These are phyloP conservation scores for Mormyrus proboscirostris DNA, from an alignment of 2,797 vertebrate genomes.

Conservation along the genomic window DNA sequence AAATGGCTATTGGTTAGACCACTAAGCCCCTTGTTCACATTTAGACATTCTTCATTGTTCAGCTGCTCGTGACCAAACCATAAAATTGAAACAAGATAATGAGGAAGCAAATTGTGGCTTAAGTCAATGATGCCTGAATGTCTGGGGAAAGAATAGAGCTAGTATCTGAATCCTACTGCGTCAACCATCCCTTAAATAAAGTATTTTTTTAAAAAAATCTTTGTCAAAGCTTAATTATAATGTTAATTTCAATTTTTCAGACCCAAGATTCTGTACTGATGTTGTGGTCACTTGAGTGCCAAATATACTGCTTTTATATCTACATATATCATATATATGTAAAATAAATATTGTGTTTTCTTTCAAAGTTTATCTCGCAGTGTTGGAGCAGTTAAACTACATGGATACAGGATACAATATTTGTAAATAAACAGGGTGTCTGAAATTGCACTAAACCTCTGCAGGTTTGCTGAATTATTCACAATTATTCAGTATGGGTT, in stretches of 20 bases:
- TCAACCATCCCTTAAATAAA: neutral
- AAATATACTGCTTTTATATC: neutral
- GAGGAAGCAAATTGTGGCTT: neutral
- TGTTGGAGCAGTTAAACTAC: neutral
- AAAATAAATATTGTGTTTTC: neutral
- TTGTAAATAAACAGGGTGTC: neutral
- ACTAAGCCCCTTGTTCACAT: neutral
- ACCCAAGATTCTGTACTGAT: neutral
- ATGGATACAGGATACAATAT: neutral
- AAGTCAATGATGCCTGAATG: neutral
- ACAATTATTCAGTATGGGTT: neutral
- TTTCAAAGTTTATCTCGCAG: neutral
- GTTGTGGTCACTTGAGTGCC: neutral
- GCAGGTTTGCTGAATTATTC: neutral
- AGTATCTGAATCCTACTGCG: neutral
- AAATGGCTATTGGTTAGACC: neutral
- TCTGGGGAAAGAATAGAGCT: neutral
- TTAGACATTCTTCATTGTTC: neutral
- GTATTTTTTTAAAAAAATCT: neutral
- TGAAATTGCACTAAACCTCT: neutral
- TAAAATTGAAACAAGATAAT: slow-evolving; percentile 18
- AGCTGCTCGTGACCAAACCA: slow-evolving; percentile 18
- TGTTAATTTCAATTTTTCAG: neutral
- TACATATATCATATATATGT: neutral
- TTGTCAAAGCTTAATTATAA: neutral